A percentile compares a stretch with the other conserved stretches of the same genome.
phyloP scores from a whole-genome alignment of 2,888 invertebrate genomes.

The Lysandra bellargus region DNA sequence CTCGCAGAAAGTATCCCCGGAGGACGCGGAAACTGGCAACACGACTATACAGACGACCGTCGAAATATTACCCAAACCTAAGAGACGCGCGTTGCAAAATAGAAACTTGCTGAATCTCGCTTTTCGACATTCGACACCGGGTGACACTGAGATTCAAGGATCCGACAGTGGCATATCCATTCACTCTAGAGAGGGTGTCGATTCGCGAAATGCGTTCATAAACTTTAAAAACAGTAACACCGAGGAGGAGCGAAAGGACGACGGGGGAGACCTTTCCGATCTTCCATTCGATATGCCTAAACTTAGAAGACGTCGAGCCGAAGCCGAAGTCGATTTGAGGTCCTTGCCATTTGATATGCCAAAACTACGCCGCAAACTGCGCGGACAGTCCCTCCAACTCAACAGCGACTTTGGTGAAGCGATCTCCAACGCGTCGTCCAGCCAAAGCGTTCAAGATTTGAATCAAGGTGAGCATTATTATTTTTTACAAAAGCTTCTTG shows the following conservation, averaged over 20 bases:
- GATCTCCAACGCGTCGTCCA: slow-evolving; percentile 90
- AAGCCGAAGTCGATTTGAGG: slow-evolving; percentile 89
- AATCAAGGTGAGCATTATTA: slow-evolving; percentile 80
- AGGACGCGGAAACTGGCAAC: slow-evolving; percentile 77
- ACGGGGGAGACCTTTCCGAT: slow-evolving; percentile 86
- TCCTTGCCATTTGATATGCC: slow-evolving; percentile 96
- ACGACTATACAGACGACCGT: slow-evolving; percentile 71
- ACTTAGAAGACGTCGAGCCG: slow-evolving; percentile 85
- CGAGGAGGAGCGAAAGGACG: slow-evolving; percentile 72
- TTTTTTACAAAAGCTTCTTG: not conserved
- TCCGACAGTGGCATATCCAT: slow-evolving; percentile 94
- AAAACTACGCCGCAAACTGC: slow-evolving; percentile 88
- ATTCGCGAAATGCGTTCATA: slow-evolving; percentile 82
- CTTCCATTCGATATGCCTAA: slow-evolving; percentile 96
- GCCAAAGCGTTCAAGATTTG: slow-evolving; percentile 88
- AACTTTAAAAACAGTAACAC: slow-evolving; percentile 82
- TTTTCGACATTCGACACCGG: slow-evolving; percentile 82
- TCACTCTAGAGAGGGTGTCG: slow-evolving; percentile 90
- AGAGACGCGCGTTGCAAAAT: slow-evolving; percentile 86
- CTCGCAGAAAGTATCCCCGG: slow-evolving; percentile 88
- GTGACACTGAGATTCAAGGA: slow-evolving; percentile 89
- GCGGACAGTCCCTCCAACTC: slow-evolving; percentile 82
- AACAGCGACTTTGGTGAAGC: slow-evolving; percentile 84
- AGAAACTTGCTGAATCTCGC: slow-evolving; percentile 87
- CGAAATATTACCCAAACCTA: slow-evolving; percentile 79